These are phyloP conservation scores for Thalassoma bifasciatum DNA, from an alignment of 2,113 vertebrate genomes.

Conservation along the genomic window DNA sequence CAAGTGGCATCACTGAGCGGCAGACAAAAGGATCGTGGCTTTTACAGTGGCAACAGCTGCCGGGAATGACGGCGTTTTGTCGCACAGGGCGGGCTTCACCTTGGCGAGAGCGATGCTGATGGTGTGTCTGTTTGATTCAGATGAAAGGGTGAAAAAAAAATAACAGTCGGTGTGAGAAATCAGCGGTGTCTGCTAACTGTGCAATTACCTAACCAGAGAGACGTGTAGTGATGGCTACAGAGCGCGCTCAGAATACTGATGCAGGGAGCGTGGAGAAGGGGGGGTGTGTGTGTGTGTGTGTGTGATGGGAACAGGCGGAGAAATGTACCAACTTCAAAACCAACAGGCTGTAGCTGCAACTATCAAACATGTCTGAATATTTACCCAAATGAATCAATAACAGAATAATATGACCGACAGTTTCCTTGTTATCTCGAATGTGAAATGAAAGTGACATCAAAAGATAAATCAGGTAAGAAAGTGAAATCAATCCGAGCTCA, in stretches of 20 bases:
- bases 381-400: too few species aligned
- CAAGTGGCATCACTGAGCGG: conserved; percentile 27
- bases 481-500: conserved; percentile 30
- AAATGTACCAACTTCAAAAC: too few species aligned
- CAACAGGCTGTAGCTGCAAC: too few species aligned
- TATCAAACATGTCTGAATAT: too few species aligned
- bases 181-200: conserved; percentile 34
- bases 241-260: conserved; percentile 38
- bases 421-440: too few species aligned
- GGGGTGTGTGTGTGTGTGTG: too few species aligned
- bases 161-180: conserved; percentile 23
- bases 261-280: conserved; percentile 6
- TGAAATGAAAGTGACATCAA: too few species aligned
- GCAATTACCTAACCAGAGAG: conserved; percentile 45
- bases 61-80: not conserved
- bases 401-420: conserved; percentile 39
- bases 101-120: conserved; percentile 48
- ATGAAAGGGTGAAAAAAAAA: conserved; percentile 32
- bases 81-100: conserved; percentile 60
- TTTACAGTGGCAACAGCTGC: conserved; percentile 64
- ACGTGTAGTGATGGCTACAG: conserved; percentile 6
- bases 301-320: too few species aligned
- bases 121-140: conserved; percentile 31
- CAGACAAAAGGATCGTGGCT: conserved; percentile 43
- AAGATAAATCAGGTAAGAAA: too few species aligned